phyloP scores from a whole-genome alignment of 1,140 invertebrate genomes.

The Macrocentrus cingulum region DNA sequence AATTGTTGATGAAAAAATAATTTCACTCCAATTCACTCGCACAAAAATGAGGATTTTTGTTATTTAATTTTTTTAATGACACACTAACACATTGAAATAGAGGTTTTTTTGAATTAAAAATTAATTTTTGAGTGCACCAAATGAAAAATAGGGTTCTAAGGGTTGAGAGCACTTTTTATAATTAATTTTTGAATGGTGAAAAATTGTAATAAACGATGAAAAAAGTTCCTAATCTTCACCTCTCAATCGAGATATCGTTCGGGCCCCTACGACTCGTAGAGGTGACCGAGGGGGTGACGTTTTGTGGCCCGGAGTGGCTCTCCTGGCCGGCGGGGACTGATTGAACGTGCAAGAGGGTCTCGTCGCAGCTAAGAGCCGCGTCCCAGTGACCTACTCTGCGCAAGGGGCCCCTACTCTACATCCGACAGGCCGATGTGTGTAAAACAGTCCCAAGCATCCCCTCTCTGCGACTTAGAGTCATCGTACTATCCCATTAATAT shows the following conservation, averaged over 20 bases:
- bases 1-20: background rate
- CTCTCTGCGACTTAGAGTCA: too few species aligned
- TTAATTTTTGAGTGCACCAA: background rate
- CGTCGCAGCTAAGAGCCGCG: conserved; percentile 47
- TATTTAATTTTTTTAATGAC: too few species aligned
- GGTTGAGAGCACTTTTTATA: too few species aligned
- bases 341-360: conserved; percentile 43
- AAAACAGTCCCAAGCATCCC: too few species aligned
- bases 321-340: conserved; percentile 50
- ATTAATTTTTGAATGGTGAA: background rate
- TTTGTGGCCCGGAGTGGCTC: conserved; percentile 42
- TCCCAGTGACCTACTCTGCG: conserved; percentile 56
- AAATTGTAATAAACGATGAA: background rate
- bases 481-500: too few species aligned
- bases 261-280: conserved; percentile 13
- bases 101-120: background rate
- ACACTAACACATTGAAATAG: too few species aligned
- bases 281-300: conserved; percentile 14
- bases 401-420: conserved; percentile 29
- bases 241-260: conserved; percentile 5
- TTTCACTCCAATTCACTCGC: background rate
- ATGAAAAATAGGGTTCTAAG: too few species aligned
- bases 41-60: too few species aligned
- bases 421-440: conserved; percentile 2
- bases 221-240: conserved; percentile 1